Base-by-base conservation (phyloP, 1,140 invertebrate species). In the Drosophila nikananu region DNA sequence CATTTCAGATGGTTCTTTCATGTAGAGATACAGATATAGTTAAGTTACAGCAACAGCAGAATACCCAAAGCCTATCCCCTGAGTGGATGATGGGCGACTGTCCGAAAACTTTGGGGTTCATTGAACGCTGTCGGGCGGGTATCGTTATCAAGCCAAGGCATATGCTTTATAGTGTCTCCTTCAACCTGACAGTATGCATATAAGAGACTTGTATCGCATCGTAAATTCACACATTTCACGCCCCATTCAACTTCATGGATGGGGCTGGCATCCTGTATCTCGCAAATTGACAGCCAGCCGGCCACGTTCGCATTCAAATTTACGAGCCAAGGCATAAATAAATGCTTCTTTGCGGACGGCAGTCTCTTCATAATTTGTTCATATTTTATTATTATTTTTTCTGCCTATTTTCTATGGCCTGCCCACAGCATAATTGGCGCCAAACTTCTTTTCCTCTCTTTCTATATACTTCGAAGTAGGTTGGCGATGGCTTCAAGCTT, bases 181-280 rank as follows among this genome's bases (percentile, higher is more conserved):
- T 59, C 81, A 80, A 84, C 76, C 59, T 78, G 75, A 64, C 80
- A 68, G 30, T 78, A 62, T 59, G 49, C 37, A 46, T 59, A 44
- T 19, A 59, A 23, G 57, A 46, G 54, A 63, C 54, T 54, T 64
- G 70, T 32, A 67, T 86, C 63, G 80, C 58, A 67, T 86, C 80
- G 66, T 86, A 86, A 86, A 87, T 87, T 86, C 72, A 74, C 83
- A 83, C 71, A 86, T 86, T 86, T 86, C 77, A 87, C 80, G 83
- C 77, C 72, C 68, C 83, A 87, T 86, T 83, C 80, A 83, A 77
- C 51, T 46, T 30, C 35, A 44, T 52, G 25, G 25, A 77, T 46
- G 65, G 61, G 48, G 39, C 42, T 49, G 59, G 77, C 76, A 87
- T 86, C 83, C 83, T 87, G 80, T 86, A 55, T 68, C 64, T 78